Evolutionary conservation across 2,888 invertebrate species (phyloP), one percentile per base, ranked within the genome.

Genomic region (Ophion obscuratus): DNA sequence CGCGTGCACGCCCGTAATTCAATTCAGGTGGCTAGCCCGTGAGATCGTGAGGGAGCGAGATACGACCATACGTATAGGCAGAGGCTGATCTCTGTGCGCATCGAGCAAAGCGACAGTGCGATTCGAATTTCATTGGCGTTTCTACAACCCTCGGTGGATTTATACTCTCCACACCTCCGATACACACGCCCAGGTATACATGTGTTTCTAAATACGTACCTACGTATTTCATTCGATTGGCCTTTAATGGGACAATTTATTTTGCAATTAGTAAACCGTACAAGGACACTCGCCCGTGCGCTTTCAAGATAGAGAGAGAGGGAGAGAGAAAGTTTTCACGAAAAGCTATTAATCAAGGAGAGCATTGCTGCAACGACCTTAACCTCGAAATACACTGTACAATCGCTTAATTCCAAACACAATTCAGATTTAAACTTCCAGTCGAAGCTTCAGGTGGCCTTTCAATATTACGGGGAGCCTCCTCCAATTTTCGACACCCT

Each of bases 1-100:
- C 85, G 79, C 79, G 82, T 85, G 82, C 82, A 79, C 70, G 47
- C 47, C 78, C 68, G 82, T 85, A 85, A 85, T 85, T 82, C 82
- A 85, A 85, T 85, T 85, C 82, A 53, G 82, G 66, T 59, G 75
- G 62, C 61, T 47, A 64, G 59, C 79, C 47, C 67, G 73, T 68
- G 40, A 68, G 53, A 67, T 62, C 53, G 85, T 36, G 70, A 75
- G 75, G 40, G 62, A 64, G 73, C 53, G 47, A 64, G 64, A 75
- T 31, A 40, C 57, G 61, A 11, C 20, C 5, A 59, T 61, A 59
- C 47, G 62, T 57, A 64, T 47, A 70, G 68, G 70, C 70, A 81
- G 61, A n/a, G n/a, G 57, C 20, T 6, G 24, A 62, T 47, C 11
- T 10, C 40, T 61, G n/a, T 70, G 36, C 73, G 44, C 59, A 47